A percentile compares a stretch with the other conserved stretches of the same genome.
Conservation (phyloP, 2,113 vertebrate genomes). For the Cariama cristata region DNA sequence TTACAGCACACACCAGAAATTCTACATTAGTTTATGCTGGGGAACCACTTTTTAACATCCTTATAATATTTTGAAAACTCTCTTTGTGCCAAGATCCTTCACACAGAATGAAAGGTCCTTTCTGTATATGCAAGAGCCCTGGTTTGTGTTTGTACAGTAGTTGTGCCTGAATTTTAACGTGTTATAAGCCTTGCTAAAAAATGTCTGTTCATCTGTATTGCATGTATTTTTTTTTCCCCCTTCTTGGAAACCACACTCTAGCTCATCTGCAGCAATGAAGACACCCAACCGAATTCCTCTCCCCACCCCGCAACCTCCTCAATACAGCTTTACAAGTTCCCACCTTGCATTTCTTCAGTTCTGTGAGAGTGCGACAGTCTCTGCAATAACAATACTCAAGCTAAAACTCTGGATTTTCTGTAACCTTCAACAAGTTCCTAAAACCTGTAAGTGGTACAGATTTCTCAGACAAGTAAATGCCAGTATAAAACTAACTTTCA, state of each 20-base stretch:
- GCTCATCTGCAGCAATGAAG: not conserved
- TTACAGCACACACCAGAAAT: not conserved
- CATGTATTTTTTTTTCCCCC: not conserved
- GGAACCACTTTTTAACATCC: not conserved
- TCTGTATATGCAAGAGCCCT: not conserved
- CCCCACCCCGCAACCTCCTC: not conserved
- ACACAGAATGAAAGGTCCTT: not conserved
- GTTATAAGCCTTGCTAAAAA: not conserved
- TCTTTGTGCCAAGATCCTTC: not conserved
- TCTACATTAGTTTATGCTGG: not conserved
- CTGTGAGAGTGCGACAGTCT: not conserved
- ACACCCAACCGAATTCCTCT: not conserved
- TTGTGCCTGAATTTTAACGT: not conserved
- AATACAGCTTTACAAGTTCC: not conserved
- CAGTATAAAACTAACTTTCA: not conserved
- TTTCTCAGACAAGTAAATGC: not conserved
- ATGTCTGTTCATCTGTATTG: not conserved
- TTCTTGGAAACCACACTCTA: not conserved
- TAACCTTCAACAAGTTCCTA: not conserved
- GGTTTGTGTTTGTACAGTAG: not conserved
- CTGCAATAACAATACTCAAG: not conserved
- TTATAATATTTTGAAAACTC: not conserved
- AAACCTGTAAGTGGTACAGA: not conserved
- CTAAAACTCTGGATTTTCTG: not conserved
- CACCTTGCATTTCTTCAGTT: not conserved